Conservation (phyloP, 2,888 invertebrate species). For the Aspidiotus rigidus region DNA sequence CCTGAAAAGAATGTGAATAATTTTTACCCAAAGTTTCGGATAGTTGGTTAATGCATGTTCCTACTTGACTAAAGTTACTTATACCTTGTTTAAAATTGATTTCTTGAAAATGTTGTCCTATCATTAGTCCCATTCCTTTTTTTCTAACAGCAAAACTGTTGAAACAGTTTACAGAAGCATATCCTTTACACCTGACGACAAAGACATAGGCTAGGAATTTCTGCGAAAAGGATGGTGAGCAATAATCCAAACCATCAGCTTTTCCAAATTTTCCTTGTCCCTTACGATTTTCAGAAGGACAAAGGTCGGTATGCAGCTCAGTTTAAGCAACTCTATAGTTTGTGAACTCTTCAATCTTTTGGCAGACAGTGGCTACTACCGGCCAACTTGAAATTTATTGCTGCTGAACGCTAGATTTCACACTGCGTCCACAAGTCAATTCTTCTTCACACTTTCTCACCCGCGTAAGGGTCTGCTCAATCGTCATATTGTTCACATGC, state of each 20-base stretch:
- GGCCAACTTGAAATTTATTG: conserved; percentile 16
- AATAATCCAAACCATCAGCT: conserved; percentile 38
- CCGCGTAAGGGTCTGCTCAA: conserved; percentile 11
- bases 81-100: conserved; percentile 2
- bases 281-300: no score
- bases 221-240: conserved; percentile 38
- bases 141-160: neutral
- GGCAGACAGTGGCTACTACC: neutral
- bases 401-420: neutral
- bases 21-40: no score
- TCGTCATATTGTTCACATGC: no score
- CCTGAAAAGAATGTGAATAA: neutral
- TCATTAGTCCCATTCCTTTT: neutral
- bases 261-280: conserved; percentile 37
- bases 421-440: conserved; percentile 36
- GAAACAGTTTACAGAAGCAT: neutral
- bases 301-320: conserved; percentile 39
- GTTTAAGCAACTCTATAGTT: neutral
- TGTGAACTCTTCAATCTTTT: neutral
- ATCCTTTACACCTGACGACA: conserved; percentile 3
- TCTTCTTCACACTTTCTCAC: conserved; percentile 29
- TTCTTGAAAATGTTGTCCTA: conserved; percentile 6
- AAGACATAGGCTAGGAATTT: no score
- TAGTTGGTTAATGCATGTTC: no score
- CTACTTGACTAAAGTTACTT: neutral